Evolutionary conservation across 2,113 vertebrate genomes (phyloP).

Genomic region (Odocoileus virginianus): DNA sequence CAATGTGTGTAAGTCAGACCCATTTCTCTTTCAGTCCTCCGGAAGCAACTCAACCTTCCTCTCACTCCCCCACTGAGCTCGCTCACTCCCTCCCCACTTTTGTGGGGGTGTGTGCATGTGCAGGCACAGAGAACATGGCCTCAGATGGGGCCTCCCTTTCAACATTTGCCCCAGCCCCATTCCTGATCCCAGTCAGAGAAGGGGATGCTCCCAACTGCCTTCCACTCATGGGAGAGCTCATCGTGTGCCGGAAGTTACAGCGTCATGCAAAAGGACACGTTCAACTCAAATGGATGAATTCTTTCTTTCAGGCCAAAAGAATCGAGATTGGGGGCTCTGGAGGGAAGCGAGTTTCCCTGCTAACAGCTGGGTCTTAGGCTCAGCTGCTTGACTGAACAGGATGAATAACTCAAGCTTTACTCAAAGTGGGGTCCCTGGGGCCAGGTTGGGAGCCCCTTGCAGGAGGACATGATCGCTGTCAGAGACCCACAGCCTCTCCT

Average conservation of each 20-base stretch:
- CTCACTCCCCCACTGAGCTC: not conserved
- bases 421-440: not conserved
- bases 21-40: not conserved
- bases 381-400: not conserved
- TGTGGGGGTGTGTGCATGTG: not conserved
- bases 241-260: not conserved
- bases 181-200: not conserved
- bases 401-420: not conserved
- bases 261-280: not conserved
- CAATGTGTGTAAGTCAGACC: not conserved
- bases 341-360: not conserved
- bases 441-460: not conserved
- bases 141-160: not conserved
- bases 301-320: not conserved
- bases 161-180: not conserved
- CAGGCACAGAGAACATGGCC: not conserved
- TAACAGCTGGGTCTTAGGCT: not conserved
- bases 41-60: not conserved
- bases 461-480: not conserved
- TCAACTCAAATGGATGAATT: not conserved
- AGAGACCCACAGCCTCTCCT: not conserved
- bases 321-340: not conserved
- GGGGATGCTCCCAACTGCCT: not conserved
- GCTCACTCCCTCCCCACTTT: not conserved
- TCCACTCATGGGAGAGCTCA: not conserved